phyloP scores from a whole-genome alignment of 2,113 vertebrate genomes.

The Anoplopoma fimbria region DNA sequence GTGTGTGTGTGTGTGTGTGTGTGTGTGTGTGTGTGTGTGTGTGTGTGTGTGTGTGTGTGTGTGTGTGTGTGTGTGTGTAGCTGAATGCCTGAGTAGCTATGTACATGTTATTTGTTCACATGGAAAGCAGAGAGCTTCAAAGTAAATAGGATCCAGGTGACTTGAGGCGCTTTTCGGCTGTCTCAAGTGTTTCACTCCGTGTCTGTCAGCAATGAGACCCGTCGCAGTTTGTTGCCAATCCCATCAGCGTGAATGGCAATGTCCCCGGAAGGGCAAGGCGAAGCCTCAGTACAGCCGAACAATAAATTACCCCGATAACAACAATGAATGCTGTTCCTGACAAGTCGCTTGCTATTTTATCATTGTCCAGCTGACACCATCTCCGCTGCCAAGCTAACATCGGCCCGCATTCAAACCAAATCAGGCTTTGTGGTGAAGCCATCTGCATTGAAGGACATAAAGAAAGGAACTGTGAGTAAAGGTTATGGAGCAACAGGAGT shows the following conservation, averaged over 20 bases:
- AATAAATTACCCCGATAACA: conserved; percentile 72
- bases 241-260: conserved; percentile 70
- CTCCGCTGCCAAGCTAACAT: conserved; percentile 49
- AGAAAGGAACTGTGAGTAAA: conserved; percentile 13
- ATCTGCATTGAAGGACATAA: conserved; percentile 37
- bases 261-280: conserved; percentile 71
- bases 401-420: conserved; percentile 40
- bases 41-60: too few relatives aligned
- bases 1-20: neutral
- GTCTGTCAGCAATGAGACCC: conserved; percentile 60
- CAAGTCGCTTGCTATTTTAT: conserved; percentile 62
- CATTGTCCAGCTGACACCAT: conserved; percentile 62
- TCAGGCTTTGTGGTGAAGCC: conserved; percentile 45
- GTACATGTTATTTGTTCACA: conserved; percentile 47
- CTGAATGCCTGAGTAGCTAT: conserved; percentile 22
- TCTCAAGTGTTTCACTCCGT: conserved; percentile 55
- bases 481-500: conserved; percentile 8
- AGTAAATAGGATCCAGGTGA: conserved; percentile 65
- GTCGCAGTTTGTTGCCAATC: conserved; percentile 68
- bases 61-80: neutral
- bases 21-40: too few relatives aligned
- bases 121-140: conserved; percentile 29
- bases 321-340: conserved; percentile 57
- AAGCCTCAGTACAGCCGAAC: conserved; percentile 55
- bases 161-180: conserved; percentile 39